Base-by-base conservation (phyloP, 2,113 vertebrate genomes). In the Coptodon bakossiorum region DNA sequence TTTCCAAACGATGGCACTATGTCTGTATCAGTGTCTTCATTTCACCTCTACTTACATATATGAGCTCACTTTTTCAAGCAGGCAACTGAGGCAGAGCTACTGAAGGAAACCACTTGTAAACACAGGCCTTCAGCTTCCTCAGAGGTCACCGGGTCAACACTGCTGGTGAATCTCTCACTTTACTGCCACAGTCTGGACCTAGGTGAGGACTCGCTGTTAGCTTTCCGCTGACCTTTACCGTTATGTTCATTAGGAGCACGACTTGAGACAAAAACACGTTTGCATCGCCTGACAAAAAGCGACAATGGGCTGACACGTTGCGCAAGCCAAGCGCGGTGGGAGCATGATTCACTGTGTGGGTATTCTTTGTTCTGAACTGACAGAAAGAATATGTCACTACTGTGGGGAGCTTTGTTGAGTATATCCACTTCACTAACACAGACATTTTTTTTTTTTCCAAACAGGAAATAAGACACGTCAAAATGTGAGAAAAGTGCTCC, bases 101-200 rank as follows among this genome's bases (percentile, higher is more conserved):
- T 22, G 24, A 71, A 11, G 40, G 22, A 80, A 81, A 73, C 22
- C n/a, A 59, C 38, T n/a, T 81, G 24, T 38, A 71, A 59, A 29
- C 50, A 83, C 27, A 68, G 22, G 6, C 53, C 34, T n/a, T n/a
- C 19, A 17, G 19, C 52, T 89, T 82, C 89, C 52, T 24, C 71
- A 89, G 27, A 86, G 82, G 81, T 86, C 83, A 93, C 36, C 50
- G 48, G 82, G 56, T 87, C 81, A 91, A 82, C 81, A 88, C 82
- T 83, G 73, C 56, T 52, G 29, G 81, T 76, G 59, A 94, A 93
- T 91, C 84, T 95, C 89, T 90, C 94, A 93, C 90, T 87, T 82
- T 54, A 82, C 88, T 93, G 94, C 40, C 73, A 94, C 87, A 94
- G 83, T 89, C 95, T 53, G 82, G 63, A 88, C 89, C 91, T 63